A percentile compares a stretch with the other conserved stretches of the same genome.
These are phyloP conservation scores for Geotria australis DNA, from an alignment of 2,797 vertebrate species.

Conservation along the genomic window DNA sequence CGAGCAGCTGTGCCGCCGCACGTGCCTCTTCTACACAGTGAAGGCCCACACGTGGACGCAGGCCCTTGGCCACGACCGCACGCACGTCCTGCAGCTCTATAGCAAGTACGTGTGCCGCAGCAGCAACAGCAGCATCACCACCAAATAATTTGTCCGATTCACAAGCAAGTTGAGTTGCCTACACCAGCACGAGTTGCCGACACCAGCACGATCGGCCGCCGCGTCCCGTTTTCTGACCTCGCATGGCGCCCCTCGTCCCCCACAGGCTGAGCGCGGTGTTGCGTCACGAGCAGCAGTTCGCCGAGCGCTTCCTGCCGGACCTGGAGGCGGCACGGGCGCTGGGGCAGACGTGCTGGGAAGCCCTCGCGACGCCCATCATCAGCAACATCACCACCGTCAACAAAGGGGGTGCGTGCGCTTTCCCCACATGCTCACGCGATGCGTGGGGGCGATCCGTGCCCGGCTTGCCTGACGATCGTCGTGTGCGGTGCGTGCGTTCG, in stretches of 20 bases:
- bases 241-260: neutral
- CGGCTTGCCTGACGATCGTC: too few relatives aligned
- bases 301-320: slow-evolving; percentile 45
- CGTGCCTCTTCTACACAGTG: slow-evolving; percentile 54
- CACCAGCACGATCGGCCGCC: too few relatives aligned
- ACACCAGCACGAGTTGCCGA: too few relatives aligned
- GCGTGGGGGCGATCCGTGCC: too few relatives aligned
- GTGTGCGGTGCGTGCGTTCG: too few relatives aligned
- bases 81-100: neutral
- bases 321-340: slow-evolving; percentile 40
- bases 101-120: neutral
- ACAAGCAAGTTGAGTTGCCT: too few relatives aligned
- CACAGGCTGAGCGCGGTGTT: slow-evolving; percentile 47
- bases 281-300: slow-evolving; percentile 62
- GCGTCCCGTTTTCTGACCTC: too few relatives aligned
- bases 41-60: slow-evolving; percentile 61
- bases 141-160: too few relatives aligned
- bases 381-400: slow-evolving; percentile 22
- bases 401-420: too few relatives aligned
- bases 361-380: slow-evolving; percentile 26
- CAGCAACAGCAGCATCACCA: too few relatives aligned
- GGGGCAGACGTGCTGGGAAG: slow-evolving; percentile 13
- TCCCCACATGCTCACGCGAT: too few relatives aligned
- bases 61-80: slow-evolving; percentile 20
- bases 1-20: slow-evolving; percentile 65